Percentiles rank a stretch among this genome's conserved stretches.
phyloP scores from a whole-genome alignment of 2,797 vertebrate species.

The Girardinus metallicus region DNA sequence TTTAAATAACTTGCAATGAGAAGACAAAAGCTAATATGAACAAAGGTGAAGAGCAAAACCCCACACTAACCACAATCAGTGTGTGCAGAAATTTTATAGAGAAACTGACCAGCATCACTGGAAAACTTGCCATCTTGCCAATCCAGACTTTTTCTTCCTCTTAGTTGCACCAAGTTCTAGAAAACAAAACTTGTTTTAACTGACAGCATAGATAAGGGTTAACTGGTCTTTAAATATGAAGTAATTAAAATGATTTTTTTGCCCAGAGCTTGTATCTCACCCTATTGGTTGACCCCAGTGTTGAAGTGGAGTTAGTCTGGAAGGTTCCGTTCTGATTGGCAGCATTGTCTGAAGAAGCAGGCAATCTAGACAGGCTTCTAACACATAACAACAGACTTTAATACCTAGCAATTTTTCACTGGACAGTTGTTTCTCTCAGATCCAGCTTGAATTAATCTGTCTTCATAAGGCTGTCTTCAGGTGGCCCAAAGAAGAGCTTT shows the following conservation, averaged over 20 bases:
- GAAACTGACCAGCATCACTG: constrained; percentile 65
- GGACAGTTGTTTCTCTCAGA: constrained; percentile 10
- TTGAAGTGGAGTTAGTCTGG: constrained; percentile 54
- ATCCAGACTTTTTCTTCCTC: constrained; percentile 59
- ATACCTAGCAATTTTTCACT: constrained; percentile 15
- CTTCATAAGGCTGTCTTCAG: constrained; percentile 34
- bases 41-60: neutral
- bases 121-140: constrained; percentile 65
- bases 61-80: neutral
- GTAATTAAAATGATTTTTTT: neutral
- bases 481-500: constrained; percentile 4
- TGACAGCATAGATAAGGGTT: neutral
- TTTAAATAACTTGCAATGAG: neutral
- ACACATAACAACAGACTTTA: constrained; percentile 20
- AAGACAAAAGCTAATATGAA: neutral
- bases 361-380: constrained; percentile 80
- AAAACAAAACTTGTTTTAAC: constrained; percentile 27
- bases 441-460: constrained; percentile 22
- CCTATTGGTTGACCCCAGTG: constrained; percentile 59
- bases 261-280: constrained; percentile 29
- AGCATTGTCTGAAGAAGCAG: constrained; percentile 60
- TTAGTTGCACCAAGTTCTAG: constrained; percentile 62
- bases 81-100: neutral
- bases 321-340: constrained; percentile 69
- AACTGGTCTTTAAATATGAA: neutral